These are phyloP conservation scores for Agrilus mali DNA, from an alignment of 2,888 invertebrate species.

Conservation along the genomic window DNA sequence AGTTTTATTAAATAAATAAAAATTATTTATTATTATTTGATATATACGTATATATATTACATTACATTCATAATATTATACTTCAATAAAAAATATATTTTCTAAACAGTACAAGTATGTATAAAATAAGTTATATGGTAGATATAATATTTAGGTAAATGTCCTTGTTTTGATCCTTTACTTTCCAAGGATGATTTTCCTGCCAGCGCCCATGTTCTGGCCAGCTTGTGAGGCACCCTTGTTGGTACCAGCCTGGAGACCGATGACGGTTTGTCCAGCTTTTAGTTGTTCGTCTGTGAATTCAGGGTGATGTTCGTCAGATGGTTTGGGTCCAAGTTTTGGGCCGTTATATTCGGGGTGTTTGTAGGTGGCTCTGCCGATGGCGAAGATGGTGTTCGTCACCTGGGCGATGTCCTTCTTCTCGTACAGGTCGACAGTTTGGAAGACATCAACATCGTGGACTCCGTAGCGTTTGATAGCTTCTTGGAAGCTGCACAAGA, in stretches of 20 bases:
- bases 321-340: conserved; percentile 84
- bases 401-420: conserved; percentile 82
- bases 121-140: not conserved
- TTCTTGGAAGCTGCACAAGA: conserved; percentile 60
- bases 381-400: conserved; percentile 71
- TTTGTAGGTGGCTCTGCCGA: conserved; percentile 80
- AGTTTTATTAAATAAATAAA: conserved; percentile 16
- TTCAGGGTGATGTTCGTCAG: conserved; percentile 88
- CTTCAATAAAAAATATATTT: conserved; percentile 4
- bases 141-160: conserved; percentile 7
- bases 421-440: conserved; percentile 94
- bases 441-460: conserved; percentile 83
- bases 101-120: not conserved
- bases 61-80: not conserved
- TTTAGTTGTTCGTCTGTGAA: conserved; percentile 85
- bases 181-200: conserved; percentile 86
- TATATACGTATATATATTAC: too few relatives aligned
- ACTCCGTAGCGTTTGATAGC: conserved; percentile 84
- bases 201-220: conserved; percentile 76
- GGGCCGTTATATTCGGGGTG: conserved; percentile 80
- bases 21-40: conserved; percentile 9
- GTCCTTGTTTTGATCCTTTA: conserved; percentile 25
- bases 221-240: conserved; percentile 92
- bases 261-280: conserved; percentile 81
- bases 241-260: conserved; percentile 92